Evolutionary conservation across 2,888 invertebrate genomes (phyloP), one percentile per base, ranked within the genome.

Genomic region (Cosmorhoe ocellata): DNA sequence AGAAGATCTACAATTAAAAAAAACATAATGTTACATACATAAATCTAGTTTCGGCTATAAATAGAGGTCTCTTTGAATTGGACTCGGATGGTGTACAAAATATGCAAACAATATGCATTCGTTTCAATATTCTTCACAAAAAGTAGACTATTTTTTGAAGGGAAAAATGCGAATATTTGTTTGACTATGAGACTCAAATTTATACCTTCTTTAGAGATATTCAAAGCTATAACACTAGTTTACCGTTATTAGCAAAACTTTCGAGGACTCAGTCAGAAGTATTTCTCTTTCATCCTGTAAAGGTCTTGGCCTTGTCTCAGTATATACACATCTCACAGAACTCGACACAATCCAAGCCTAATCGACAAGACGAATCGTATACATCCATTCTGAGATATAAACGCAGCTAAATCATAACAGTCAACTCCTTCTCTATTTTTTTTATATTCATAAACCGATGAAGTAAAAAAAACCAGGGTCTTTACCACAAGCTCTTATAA

Each of bases 331-430:
- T 30, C 43, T 14, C 28, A 39, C 34, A 47, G 42, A 27, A 38
- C 36, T 53, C 40, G 32, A 44, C 40, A 42, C 48, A 48, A 53
- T 48, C 48, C 40, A 36, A 18, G 11, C 48, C 12, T 38, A 37
- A 47, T 50, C 45, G 45, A 36, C 48, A 62, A 63, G 66, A 69
- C 60, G 58, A 67, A 69, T 67, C 48, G 61, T 36, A 9, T 18
- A 33, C 61, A 69, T 69, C 56, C 36, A 57, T 67, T 44, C 43
- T 14, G 22, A 36, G 40, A 34, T 31, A 22, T 12, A 30, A 8
- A 11, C 37, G 33, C 33, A 47, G 38, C 6, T 12, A 3, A 4
- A 6, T 1, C 2, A n/a, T 5, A n/a, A 38, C 10, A 33, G 51
- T 26, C 37, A 14, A 8, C 3, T 10, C 27, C 0, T 24, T 40